Conservation (phyloP, 2,113 vertebrate species). For the Sminthopsis crassicaudata region DNA sequence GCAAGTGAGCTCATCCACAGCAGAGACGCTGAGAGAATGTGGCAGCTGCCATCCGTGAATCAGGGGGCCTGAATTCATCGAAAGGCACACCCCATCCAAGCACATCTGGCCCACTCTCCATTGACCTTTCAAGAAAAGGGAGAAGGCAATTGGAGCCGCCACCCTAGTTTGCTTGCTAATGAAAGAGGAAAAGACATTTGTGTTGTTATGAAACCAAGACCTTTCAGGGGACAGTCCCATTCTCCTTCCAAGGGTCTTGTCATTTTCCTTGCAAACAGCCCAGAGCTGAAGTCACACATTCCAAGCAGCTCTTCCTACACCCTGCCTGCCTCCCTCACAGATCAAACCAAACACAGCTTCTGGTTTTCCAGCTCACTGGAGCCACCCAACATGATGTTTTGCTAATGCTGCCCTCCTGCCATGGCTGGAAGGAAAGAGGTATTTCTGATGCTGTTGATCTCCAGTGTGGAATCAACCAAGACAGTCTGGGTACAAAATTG, state of each 20-base stretch:
- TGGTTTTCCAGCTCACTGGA: not conserved
- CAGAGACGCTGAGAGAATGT: conserved; percentile 52
- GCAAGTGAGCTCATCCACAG: conserved; percentile 66
- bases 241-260: not conserved
- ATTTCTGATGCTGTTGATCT: not conserved
- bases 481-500: not conserved
- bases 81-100: conserved; percentile 47
- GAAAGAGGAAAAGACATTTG: conserved; percentile 16
- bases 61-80: conserved; percentile 53
- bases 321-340: not conserved
- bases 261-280: not conserved
- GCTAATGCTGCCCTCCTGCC: not conserved
- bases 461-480: not conserved
- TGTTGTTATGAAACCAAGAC: conserved; percentile 28
- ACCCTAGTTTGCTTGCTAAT: not conserved
- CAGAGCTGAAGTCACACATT: not conserved
- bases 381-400: conserved; percentile 5
- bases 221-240: not conserved
- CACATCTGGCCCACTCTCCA: conserved; percentile 19
- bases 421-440: not conserved
- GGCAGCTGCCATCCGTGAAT: conserved; percentile 57
- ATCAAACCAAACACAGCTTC: not conserved
- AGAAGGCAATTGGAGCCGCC: conserved; percentile 3
- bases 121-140: conserved; percentile 46
- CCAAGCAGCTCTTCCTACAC: not conserved